Base-by-base conservation (phyloP, 1,140 invertebrate species). In the Drosophila dunni region DNA sequence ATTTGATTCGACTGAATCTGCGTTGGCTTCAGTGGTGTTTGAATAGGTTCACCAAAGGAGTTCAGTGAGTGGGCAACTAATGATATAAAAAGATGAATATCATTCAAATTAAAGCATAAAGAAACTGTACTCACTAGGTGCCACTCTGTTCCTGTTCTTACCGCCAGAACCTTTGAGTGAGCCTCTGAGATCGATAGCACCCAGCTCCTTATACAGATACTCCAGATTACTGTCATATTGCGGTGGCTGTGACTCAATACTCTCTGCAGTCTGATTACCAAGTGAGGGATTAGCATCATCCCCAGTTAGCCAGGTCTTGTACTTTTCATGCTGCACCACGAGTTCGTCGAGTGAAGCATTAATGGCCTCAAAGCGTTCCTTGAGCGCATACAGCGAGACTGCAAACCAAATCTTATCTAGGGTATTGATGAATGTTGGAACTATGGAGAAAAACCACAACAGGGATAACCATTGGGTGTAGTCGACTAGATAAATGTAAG, bases 381-480 rank as follows among this genome's bases (percentile, higher is more conserved):
- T 90, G 0, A 92, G 61, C 4, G 88, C 90, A 17, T 78, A 83
- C n/a, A 92, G 36, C 3, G 91, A 84, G 0, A 79, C 78, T 0
- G 90, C 78, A 64, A 92, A 92, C 91, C 91, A 92, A 50, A 92
- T 92, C 72, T 92, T 92, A 34, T 92, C 90, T 17, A 92, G 56
- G 1, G 86, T 81, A 64, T 91, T 92, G 2, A 91, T 79, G 5
- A 91, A 83, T 9, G 91, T 91, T 6, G 92, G 92, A 17, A 92
- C 61, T 11, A 67, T 75, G 3, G 91, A 88, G 5, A 90, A 60
- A 8, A 91, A 20, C 91, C 90, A 92, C 11, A 88, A 42, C 20
- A 92, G 6, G 2, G 90, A 85, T 45, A 84, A 45, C 82, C 78
- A 91, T n/a, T 92, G 70, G 0, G 73, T 75, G 7, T 86, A 76